A percentile compares a stretch with the other conserved stretches of the same genome.
Evolutionary conservation across 2,113 vertebrate species (phyloP).

Genomic region (Bos taurus): DNA sequence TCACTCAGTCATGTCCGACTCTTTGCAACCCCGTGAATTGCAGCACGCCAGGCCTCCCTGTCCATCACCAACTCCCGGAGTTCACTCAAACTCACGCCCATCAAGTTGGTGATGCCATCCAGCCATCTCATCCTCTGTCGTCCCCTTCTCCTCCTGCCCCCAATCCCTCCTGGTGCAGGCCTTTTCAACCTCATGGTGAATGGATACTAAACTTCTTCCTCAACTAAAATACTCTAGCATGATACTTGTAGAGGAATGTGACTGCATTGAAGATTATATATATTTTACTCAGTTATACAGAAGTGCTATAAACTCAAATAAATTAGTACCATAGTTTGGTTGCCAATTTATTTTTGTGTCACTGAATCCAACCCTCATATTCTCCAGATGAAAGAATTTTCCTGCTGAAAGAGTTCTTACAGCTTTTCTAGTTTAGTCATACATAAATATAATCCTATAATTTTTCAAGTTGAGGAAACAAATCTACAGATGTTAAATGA

Average conservation of each 20-base stretch:
- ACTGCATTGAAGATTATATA: neutral
- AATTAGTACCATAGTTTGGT: neutral
- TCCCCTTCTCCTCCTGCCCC: no score
- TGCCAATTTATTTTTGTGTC: neutral
- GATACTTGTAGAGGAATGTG: neutral
- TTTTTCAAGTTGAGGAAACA: conserved; percentile 26
- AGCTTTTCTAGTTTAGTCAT: neutral
- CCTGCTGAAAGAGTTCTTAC: neutral
- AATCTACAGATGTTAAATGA: neutral
- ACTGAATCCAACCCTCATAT: neutral
- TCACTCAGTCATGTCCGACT: no score
- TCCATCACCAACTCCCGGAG: no score
- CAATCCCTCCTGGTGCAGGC: neutral
- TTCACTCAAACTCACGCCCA: no score
- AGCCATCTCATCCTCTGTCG: no score
- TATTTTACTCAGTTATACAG: neutral
- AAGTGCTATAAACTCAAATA: neutral
- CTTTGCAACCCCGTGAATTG: no score
- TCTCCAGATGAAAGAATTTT: neutral
- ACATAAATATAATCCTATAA: neutral
- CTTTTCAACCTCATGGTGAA: neutral
- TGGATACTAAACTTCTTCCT: neutral
- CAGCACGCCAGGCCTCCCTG: no score
- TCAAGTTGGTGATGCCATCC: no score
- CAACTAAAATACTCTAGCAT: neutral